Conservation (phyloP, 2,797 vertebrate species). For the Manis pentadactyla region DNA sequence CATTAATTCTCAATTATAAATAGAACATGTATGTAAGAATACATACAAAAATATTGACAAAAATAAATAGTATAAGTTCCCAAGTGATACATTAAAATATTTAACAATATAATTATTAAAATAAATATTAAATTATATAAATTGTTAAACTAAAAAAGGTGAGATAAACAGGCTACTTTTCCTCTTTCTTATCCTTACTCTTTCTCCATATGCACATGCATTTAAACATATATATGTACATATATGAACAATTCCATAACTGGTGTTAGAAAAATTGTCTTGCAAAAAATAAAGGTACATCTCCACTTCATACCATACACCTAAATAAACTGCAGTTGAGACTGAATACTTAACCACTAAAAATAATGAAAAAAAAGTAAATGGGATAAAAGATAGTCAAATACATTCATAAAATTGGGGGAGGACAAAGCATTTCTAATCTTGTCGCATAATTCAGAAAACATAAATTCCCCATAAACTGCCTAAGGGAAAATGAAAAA, state of each 20-base stretch:
- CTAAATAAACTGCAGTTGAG: not conserved
- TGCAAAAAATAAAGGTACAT: not conserved
- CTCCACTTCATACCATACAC: not conserved
- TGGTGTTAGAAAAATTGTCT: not conserved
- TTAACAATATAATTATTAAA: not conserved
- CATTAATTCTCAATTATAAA: constrained; percentile 31
- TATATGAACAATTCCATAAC: not conserved
- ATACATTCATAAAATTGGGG: not conserved
- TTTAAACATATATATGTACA: not conserved
- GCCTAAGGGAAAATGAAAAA: not conserved
- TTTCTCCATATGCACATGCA: not conserved
- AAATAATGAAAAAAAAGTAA: constrained; percentile 26
- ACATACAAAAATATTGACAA: not conserved
- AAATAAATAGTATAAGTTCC: not conserved
- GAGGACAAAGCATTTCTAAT: not conserved
- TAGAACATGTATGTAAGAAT: not conserved
- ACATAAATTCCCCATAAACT: not conserved
- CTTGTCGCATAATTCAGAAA: not conserved
- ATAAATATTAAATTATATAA: constrained; percentile 7
- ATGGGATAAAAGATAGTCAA: not conserved
- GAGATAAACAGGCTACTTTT: not conserved
- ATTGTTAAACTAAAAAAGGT: constrained; percentile 21
- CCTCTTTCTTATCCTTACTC: not conserved
- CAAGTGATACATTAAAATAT: not conserved
- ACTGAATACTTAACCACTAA: not conserved